Percentiles rank a stretch among this genome's conserved stretches.
phyloP scores from a whole-genome alignment of 2,888 invertebrate genomes.

The Amblyjoppa proteus region DNA sequence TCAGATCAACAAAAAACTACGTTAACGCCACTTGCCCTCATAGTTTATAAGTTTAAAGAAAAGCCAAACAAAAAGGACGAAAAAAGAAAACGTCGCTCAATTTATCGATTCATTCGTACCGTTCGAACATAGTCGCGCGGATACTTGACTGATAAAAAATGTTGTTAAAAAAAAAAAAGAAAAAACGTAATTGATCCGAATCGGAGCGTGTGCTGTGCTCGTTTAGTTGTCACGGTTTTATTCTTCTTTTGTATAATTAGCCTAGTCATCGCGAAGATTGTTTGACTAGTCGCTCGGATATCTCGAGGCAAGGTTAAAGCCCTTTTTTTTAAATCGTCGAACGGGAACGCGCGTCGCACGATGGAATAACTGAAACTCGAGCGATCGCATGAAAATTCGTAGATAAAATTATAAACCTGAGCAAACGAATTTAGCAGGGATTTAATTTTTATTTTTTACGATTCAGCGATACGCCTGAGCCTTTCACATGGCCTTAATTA shows the following conservation, averaged over 20 bases:
- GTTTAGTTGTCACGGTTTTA: conserved; percentile 32
- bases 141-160: background rate
- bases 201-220: conserved; percentile 28
- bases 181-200: conserved; percentile 16
- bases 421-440: conserved; percentile 17
- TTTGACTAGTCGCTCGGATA: conserved; percentile 6
- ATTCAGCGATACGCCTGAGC: conserved; percentile 30
- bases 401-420: background rate
- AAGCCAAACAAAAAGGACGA: background rate
- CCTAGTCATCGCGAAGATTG: background rate
- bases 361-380: background rate
- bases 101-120: conserved; percentile 9
- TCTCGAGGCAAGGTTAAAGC: background rate
- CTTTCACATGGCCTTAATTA: conserved; percentile 41
- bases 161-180: background rate
- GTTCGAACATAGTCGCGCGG: conserved; percentile 5
- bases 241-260: conserved; percentile 24
- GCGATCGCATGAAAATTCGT: background rate
- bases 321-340: background rate
- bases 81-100: conserved; percentile 8
- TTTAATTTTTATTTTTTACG: conserved; percentile 29
- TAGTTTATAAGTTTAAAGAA: conserved; percentile 11
- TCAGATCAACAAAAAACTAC: conserved; percentile 89
- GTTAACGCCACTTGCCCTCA: conserved; percentile 76
- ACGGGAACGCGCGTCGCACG: background rate